Conservation (phyloP, 2,888 invertebrate species). For the Acronicta psi region DNA sequence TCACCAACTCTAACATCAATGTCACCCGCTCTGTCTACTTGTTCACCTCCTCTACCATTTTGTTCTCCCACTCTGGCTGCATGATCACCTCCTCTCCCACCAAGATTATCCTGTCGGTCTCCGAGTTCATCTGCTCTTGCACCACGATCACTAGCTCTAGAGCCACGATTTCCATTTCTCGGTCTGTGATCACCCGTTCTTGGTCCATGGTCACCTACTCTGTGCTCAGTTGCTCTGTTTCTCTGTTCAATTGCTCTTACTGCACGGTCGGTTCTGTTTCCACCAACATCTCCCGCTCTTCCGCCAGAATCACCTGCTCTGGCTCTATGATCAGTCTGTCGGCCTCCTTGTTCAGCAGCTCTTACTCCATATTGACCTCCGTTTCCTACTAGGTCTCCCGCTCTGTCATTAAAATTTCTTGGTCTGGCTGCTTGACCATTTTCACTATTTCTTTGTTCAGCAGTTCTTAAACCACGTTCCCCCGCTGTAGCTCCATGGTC, state of each 20-base stretch:
- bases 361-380: neutral
- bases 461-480: neutral
- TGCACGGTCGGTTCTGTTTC: neutral
- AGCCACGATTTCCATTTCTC: constrained; percentile 8
- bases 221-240: neutral
- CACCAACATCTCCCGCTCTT: neutral
- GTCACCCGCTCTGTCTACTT: neutral
- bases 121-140: constrained; percentile 2
- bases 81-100: constrained; percentile 9
- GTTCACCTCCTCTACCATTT: neutral
- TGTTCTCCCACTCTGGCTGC: neutral
- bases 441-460: too few relatives aligned
- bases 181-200: neutral
- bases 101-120: constrained; percentile 1
- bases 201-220: neutral
- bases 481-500: neutral
- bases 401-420: too few relatives aligned
- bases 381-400: too few relatives aligned
- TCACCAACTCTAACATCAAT: neutral
- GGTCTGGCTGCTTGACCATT: too few relatives aligned
- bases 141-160: constrained; percentile 7
- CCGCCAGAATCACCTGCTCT: neutral
- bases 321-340: too few relatives aligned
- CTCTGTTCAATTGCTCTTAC: neutral
- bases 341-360: neutral